Evolutionary conservation across 1,140 invertebrate species (phyloP).

Genomic region (Diachasma alloeum): DNA sequence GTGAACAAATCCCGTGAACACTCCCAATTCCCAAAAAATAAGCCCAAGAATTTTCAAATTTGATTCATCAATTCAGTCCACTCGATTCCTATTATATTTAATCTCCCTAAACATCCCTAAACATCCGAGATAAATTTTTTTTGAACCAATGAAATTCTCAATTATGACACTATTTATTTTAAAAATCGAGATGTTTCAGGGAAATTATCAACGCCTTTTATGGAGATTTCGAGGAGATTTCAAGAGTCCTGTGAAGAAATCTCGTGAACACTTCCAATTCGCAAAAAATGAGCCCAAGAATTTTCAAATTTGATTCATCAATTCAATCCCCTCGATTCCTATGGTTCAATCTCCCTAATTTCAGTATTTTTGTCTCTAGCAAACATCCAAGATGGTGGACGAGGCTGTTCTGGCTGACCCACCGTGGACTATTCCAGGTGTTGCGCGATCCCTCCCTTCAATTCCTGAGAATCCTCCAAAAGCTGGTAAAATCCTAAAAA

Average conservation of each 20-base stretch:
- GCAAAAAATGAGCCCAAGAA: no score
- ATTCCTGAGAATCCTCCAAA: constrained; percentile 75
- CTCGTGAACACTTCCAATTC: no score
- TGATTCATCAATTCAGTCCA: neutral
- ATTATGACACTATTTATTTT: no score
- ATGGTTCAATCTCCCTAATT: neutral
- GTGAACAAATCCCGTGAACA: no score
- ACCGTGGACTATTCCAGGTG: constrained; percentile 74
- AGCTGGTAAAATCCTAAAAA: constrained; percentile 70
- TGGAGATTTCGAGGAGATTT: no score
- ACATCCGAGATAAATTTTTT: constrained; percentile 67
- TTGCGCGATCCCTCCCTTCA: constrained; percentile 78
- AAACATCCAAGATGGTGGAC: constrained; percentile 70
- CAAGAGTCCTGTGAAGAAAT: no score
- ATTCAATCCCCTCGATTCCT: no score
- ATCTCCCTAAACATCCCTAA: constrained; percentile 49
- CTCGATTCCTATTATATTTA: neutral
- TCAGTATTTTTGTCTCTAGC: constrained; percentile 50
- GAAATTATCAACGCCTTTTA: no score
- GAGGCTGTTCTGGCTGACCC: constrained; percentile 75
- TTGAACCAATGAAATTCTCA: no score
- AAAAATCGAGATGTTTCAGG: no score
- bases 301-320: neutral
- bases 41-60: no score
- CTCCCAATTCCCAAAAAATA: no score